phyloP scores from a whole-genome alignment of 2,113 vertebrate species.

The Mixornis gularis region DNA sequence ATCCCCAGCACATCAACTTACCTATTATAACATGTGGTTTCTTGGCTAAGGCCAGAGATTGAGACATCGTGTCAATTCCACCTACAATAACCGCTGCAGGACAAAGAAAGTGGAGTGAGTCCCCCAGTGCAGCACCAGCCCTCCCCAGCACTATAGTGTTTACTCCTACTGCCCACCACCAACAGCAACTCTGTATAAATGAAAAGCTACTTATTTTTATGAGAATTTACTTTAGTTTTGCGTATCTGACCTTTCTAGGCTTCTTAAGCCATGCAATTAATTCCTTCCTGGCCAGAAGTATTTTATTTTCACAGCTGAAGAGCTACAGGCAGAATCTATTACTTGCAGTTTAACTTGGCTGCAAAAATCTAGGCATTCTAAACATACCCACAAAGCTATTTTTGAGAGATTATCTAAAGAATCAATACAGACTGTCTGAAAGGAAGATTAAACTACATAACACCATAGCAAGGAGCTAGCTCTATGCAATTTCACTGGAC shows the following conservation, averaged over 20 bases:
- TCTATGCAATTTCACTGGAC: background rate
- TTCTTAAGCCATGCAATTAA: background rate
- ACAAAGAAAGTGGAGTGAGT: background rate
- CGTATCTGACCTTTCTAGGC: background rate
- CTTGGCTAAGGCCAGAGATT: constrained; percentile 92
- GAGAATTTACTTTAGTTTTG: background rate
- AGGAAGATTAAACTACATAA: background rate
- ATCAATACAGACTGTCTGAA: background rate
- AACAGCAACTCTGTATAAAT: background rate
- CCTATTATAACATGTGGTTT: constrained; percentile 95
- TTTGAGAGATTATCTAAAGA: background rate
- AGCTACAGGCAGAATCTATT: background rate
- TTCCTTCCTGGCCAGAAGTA: background rate
- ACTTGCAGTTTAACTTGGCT: background rate
- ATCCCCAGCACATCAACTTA: constrained; percentile 60
- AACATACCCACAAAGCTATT: background rate
- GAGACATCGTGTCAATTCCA: constrained; percentile 96
- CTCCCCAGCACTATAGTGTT: fast-evolving
- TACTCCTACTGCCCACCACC: background rate
- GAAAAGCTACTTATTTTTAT: background rate
- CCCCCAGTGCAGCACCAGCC: background rate
- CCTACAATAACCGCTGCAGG: constrained; percentile 89
- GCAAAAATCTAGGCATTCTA: background rate
- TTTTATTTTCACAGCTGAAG: background rate
- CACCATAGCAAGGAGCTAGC: background rate